Conservation (phyloP, 2,113 vertebrate genomes). For the Mugil cephalus region DNA sequence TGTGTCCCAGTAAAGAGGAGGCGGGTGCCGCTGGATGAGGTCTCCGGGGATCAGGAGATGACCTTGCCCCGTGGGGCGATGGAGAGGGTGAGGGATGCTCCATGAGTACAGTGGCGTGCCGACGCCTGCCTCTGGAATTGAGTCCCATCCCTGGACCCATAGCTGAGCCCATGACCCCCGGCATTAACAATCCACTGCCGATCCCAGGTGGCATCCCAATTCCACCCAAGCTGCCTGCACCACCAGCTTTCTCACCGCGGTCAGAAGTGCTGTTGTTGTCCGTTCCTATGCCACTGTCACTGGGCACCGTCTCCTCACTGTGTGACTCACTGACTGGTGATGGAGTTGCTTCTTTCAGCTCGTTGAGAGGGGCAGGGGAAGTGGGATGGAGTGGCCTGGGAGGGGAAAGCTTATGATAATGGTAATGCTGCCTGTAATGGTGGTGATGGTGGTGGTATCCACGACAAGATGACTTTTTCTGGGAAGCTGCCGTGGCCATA, state of each 20-base stretch:
- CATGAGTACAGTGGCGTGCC: slow-evolving; percentile 87
- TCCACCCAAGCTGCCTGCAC: slow-evolving; percentile 73
- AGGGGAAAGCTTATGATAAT: slow-evolving; percentile 85
- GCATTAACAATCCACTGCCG: slow-evolving; percentile 85
- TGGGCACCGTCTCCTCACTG: slow-evolving; percentile 97
- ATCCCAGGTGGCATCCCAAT: slow-evolving; percentile 76
- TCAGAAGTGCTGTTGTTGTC: slow-evolving; percentile 99
- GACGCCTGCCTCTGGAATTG: slow-evolving; percentile 84
- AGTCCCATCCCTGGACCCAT: slow-evolving; percentile 78
- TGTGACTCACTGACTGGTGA: slow-evolving; percentile 99
- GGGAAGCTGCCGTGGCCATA: slow-evolving; percentile 60
- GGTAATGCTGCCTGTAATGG: slow-evolving; percentile 84
- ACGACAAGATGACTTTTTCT: slow-evolving; percentile 83
- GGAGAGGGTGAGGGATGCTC: slow-evolving; percentile 91
- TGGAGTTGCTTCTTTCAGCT: slow-evolving; percentile 97
- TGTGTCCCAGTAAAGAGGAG: slow-evolving; percentile 84
- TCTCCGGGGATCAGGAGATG: slow-evolving; percentile 86
- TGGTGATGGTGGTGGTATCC: slow-evolving; percentile 84
- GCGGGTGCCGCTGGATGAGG: slow-evolving; percentile 79
- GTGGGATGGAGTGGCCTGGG: slow-evolving; percentile 84
- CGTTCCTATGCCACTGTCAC: slow-evolving; percentile 97
- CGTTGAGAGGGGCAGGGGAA: slow-evolving; percentile 90
- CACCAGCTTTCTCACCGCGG: slow-evolving; percentile 91
- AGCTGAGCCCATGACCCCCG: slow-evolving; percentile 87
- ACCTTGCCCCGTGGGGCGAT: slow-evolving; percentile 80